Evolutionary conservation across 2,797 vertebrate genomes (phyloP).

Genomic region (Sitta carolinensis): DNA sequence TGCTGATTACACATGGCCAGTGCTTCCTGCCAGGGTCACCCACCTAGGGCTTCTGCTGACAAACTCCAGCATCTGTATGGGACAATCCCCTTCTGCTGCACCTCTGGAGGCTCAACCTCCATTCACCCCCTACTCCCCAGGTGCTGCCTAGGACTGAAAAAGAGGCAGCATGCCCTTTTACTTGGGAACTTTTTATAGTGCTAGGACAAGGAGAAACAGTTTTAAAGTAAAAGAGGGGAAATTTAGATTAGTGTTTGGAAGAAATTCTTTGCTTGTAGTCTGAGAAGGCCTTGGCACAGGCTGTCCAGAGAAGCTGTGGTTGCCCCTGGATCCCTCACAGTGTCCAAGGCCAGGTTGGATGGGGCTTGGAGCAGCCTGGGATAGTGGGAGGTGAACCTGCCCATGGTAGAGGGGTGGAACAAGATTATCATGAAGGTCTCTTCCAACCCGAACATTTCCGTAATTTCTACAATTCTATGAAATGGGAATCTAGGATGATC

Average conservation of each 20-base stretch:
- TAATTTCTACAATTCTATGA: background rate
- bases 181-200: background rate
- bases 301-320: background rate
- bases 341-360: rapidly evolving
- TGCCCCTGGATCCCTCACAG: background rate
- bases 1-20: rapidly evolving
- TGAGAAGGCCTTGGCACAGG: background rate
- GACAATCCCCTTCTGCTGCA: background rate
- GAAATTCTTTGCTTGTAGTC: background rate
- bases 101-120: background rate
- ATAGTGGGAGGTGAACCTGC: background rate
- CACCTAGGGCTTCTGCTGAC: background rate
- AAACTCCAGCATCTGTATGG: rapidly evolving
- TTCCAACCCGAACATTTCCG: background rate
- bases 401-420: background rate
- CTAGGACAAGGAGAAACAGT: background rate
- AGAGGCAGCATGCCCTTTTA: background rate
- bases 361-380: background rate
- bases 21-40: background rate
- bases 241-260: background rate
- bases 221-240: background rate
- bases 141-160: background rate
- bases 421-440: background rate
- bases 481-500: background rate
- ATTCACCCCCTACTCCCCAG: background rate